Base-by-base conservation (phyloP, 2,797 vertebrate species). In the Hyperoplus immaculatus region DNA sequence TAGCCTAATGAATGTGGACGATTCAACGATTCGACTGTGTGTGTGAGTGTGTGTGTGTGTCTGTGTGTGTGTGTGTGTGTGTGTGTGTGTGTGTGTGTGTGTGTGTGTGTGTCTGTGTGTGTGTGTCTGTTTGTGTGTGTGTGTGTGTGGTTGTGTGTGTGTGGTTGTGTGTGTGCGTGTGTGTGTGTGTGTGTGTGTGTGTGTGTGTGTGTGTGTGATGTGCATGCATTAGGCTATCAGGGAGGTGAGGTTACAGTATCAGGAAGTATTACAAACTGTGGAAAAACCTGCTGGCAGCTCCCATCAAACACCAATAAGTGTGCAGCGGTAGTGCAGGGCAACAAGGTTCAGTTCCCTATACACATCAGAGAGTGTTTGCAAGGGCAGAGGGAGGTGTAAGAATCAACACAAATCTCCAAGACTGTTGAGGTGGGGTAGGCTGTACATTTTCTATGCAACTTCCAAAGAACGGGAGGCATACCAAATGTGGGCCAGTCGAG, bases 1-100 rank as follows among this genome's bases (percentile, higher is more conserved):
- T 95, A 94, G 90, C 81, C 75, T 94, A 94, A 96, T 95, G 91
- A 95, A 95, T 91, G 89, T 92, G 83, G 69, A 88, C 92, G 86
- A 88, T 91, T 82, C 29, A 29, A 29, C 29, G 29, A 29, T 29
- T 29, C 29, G 29, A 29, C 29, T 49, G 69, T 50, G 21, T 62
- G 43, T 29, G 46, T 46, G 69, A 49, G 18, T 16, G 58, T 46
- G 43, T 29, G 29, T 29, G 29, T 29, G 21, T 21, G 21, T 21
- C 1, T 21, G 21, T 21, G 21, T 21, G 21, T 21, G 21, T 49
- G 69, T 50, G 21, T 62, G 42, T 21, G 45, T 46, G 69, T 53
- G 18, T 16, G 58, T 46, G 43, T 29, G 54, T 57, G 55, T 64
- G 64, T 65, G 5, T 10, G 10, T 21, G 21, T 21, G 21, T 21